phyloP scores from a whole-genome alignment of 2,888 invertebrate species.

The Phania funesta region DNA sequence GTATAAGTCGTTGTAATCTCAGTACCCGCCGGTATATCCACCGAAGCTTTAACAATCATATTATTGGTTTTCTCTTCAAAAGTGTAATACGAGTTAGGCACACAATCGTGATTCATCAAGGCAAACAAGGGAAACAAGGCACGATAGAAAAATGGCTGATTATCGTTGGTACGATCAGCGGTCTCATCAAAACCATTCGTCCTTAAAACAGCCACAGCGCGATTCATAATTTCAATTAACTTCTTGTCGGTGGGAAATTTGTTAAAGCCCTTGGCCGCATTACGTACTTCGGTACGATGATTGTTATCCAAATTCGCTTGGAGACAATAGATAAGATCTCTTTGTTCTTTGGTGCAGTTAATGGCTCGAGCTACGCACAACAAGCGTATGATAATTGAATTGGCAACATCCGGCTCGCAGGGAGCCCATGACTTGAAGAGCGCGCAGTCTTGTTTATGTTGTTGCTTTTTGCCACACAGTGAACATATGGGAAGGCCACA shows the following conservation, averaged over 20 bases:
- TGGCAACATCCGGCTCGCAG: constrained; percentile 80
- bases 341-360: constrained; percentile 76
- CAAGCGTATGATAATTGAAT: constrained; percentile 76
- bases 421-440: constrained; percentile 83
- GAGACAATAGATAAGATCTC: constrained; percentile 77
- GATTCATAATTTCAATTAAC: constrained; percentile 77
- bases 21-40: constrained; percentile 84
- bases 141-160: constrained; percentile 81
- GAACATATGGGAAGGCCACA: constrained; percentile 87
- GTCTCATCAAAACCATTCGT: constrained; percentile 80
- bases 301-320: constrained; percentile 79
- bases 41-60: constrained; percentile 84
- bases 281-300: constrained; percentile 77
- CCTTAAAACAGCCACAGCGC: constrained; percentile 78
- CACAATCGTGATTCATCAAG: constrained; percentile 87
- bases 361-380: constrained; percentile 77
- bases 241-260: constrained; percentile 78
- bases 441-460: constrained; percentile 85
- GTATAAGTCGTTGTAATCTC: constrained; percentile 87
- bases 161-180: constrained; percentile 75
- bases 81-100: constrained; percentile 86
- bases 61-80: constrained; percentile 83
- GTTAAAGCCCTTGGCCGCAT: constrained; percentile 77
- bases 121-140: constrained; percentile 86
- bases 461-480: constrained; percentile 83